Percentiles rank a stretch among this genome's conserved stretches.
phyloP scores from a whole-genome alignment of 2,888 invertebrate genomes.

The Abscondita cerata region DNA sequence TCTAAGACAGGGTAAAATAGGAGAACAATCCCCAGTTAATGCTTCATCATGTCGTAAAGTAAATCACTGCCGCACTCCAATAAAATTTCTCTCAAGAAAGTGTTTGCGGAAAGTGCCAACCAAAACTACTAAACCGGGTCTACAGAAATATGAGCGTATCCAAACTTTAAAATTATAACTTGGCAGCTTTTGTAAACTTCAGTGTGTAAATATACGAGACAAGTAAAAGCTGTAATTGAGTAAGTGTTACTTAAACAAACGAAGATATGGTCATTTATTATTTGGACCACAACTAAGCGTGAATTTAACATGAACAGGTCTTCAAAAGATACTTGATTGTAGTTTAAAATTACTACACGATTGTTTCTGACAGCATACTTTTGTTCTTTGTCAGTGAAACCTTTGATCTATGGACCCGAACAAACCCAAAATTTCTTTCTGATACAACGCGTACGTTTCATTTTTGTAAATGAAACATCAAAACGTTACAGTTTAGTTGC shows the following conservation, averaged over 20 bases:
- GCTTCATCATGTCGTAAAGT: slow-evolving; percentile 36
- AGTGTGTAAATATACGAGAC: slow-evolving; percentile 17
- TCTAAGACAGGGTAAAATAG: slow-evolving; percentile 27
- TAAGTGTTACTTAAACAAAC: slow-evolving; percentile 17
- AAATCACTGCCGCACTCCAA: slow-evolving; percentile 34
- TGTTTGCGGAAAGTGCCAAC: slow-evolving; percentile 35
- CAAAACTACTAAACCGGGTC: slow-evolving; percentile 24
- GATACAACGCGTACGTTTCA: slow-evolving; percentile 9
- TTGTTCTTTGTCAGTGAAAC: slow-evolving; percentile 8
- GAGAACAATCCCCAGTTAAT: slow-evolving; percentile 31
- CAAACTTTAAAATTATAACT: slow-evolving; percentile 33
- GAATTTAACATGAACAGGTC: slow-evolving; percentile 4
- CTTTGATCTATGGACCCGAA: slow-evolving; percentile 12
- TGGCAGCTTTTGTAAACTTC: slow-evolving; percentile 27
- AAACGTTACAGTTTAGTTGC: slow-evolving; percentile 3
- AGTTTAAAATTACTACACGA: slow-evolving; percentile 19
- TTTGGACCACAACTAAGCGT: slow-evolving; percentile 7
- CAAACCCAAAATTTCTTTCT: slow-evolving; percentile 5
- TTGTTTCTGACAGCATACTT: slow-evolving; percentile 8
- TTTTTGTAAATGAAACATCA: slow-evolving; percentile 2
- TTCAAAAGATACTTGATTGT: slow-evolving; percentile 13
- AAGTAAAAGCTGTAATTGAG: slow-evolving; percentile 15
- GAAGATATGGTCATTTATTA: slow-evolving; percentile 20
- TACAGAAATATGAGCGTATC: slow-evolving; percentile 32
- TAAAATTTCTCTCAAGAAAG: slow-evolving; percentile 31